Conservation (phyloP, 1,140 invertebrate species). For the Leptinotarsa texana region DNA sequence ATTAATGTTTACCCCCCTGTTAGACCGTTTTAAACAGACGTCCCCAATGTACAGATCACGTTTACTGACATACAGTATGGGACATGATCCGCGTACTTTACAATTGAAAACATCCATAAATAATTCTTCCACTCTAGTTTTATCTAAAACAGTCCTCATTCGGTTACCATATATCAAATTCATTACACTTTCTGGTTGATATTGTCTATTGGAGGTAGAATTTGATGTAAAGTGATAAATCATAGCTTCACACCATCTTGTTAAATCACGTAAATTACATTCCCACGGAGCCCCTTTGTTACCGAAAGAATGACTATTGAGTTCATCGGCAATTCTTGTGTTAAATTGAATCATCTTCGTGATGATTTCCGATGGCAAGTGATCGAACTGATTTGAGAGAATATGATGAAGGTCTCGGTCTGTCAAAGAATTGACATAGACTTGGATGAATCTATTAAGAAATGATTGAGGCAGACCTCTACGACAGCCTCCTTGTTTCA, state of each 20-base stretch:
- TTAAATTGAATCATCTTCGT: slow-evolving; percentile 83
- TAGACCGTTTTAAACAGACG: slow-evolving; percentile 58
- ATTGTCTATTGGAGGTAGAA: slow-evolving; percentile 18
- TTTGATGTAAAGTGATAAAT: slow-evolving; percentile 42
- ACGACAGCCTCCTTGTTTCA: slow-evolving; percentile 93
- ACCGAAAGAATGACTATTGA: slow-evolving; percentile 69
- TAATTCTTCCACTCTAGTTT: slow-evolving; percentile 64
- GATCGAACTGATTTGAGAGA: slow-evolving; percentile 61
- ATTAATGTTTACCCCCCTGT: slow-evolving; percentile 54
- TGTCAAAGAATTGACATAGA: slow-evolving; percentile 83
- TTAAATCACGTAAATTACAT: slow-evolving; percentile 94
- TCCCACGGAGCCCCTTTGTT: slow-evolving; percentile 91
- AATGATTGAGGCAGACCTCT: slow-evolving; percentile 96
- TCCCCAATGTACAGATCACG: slow-evolving; percentile 65
- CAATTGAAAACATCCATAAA: slow-evolving; percentile 64
- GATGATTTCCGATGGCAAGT: slow-evolving; percentile 62
- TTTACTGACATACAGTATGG: slow-evolving; percentile 60
- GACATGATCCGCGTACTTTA: slow-evolving; percentile 58
- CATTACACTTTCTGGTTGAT: slow-evolving; percentile 55
- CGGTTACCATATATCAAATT: slow-evolving; percentile 80
- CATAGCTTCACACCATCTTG: slow-evolving; percentile 83
- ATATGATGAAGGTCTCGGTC: slow-evolving; percentile 76
- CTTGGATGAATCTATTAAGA: slow-evolving; percentile 96
- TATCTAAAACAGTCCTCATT: slow-evolving; percentile 77
- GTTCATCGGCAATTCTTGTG: slow-evolving; percentile 67